Base-by-base conservation (phyloP, 2,888 invertebrate genomes). In the Eutolmus rufibarbis region DNA sequence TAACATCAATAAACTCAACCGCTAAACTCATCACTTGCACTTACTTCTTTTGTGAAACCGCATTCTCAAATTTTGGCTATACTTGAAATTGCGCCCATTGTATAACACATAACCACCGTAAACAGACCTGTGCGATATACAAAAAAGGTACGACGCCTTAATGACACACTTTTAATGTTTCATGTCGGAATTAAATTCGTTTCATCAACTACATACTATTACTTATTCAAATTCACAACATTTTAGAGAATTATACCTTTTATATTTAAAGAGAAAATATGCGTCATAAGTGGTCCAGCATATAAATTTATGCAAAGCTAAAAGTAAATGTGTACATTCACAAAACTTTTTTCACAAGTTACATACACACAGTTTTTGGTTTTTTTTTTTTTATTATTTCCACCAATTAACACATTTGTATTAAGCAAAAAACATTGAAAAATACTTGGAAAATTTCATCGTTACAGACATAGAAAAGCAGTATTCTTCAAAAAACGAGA, bases 381-480 rank as follows among this genome's bases (percentile, higher is more conserved):
- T 28, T 19, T 4, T 56, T 46, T 40, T 46, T 14, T 46, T 14
- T 46, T 12, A 46, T 46, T 66, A 23, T 66, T 66, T 66, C 66
- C 66, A 66, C 66, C 66, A 66, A 66, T 66, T 66, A 66, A 66
- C 66, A 66, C 66, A 66, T 66, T 66, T 66, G 66, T 66, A 12
- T 23, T 66, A 23, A 28, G 23, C 28, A 66, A 66, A 79, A 79
- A 79, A 40, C 79, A 79, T 40, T 79, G 79, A 51, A 79, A 79
- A 79, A 28, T 51, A 46, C 31, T 31, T 79, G 28, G 51, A 46
- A 79, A 79, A 40, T 79, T 28, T 79, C 46, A 46, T 34, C 76
- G 79, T 79, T 79, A 79, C 79, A 79, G 79, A 79, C 51, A 51
- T 46, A 51, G 51, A 79, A 79, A 79, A 79, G 79, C 79, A 79